These are phyloP conservation scores for Campoletis sonorensis DNA, from an alignment of 1,140 invertebrate genomes.

Conservation along the genomic window DNA sequence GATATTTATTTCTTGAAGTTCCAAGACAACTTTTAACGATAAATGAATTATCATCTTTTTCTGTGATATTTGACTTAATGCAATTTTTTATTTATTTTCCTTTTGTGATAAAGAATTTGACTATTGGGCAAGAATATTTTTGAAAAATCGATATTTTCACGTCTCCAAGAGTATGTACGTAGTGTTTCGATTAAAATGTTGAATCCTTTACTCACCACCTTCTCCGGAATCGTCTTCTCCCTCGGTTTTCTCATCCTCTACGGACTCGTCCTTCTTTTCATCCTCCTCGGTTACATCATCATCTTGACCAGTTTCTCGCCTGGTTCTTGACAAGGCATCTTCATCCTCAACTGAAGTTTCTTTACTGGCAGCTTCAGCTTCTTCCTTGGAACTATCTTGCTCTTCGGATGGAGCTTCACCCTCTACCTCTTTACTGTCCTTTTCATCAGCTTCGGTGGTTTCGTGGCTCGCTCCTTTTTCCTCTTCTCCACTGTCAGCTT, in stretches of 20 bases:
- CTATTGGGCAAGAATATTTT: no score
- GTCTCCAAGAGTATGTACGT: no score
- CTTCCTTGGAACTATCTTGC: slow-evolving; percentile 45
- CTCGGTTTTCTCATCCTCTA: slow-evolving; percentile 17
- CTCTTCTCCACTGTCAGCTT: slow-evolving; percentile 43
- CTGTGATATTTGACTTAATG: no score
- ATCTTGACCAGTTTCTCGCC: background rate
- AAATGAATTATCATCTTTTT: no score
- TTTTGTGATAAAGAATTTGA: no score
- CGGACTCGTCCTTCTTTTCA: slow-evolving; percentile 28
- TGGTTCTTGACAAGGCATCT: background rate
- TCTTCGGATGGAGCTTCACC: slow-evolving; percentile 9
- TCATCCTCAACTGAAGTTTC: slow-evolving; percentile 36
- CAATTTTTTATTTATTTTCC: no score
- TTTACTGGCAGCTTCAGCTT: slow-evolving; percentile 34
- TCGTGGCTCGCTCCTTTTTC: slow-evolving; percentile 38
- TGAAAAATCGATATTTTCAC: no score
- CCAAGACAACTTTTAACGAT: no score
- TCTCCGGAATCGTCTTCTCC: slow-evolving; percentile 46
- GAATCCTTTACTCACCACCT: background rate
- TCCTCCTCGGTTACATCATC: slow-evolving; percentile 32
- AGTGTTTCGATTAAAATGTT: no score
- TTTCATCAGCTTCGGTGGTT: slow-evolving; percentile 26
- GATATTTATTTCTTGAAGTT: no score
- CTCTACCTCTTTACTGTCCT: slow-evolving; percentile 38